Conservation (phyloP, 2,888 invertebrate genomes). For the Leucozona laternaria region DNA sequence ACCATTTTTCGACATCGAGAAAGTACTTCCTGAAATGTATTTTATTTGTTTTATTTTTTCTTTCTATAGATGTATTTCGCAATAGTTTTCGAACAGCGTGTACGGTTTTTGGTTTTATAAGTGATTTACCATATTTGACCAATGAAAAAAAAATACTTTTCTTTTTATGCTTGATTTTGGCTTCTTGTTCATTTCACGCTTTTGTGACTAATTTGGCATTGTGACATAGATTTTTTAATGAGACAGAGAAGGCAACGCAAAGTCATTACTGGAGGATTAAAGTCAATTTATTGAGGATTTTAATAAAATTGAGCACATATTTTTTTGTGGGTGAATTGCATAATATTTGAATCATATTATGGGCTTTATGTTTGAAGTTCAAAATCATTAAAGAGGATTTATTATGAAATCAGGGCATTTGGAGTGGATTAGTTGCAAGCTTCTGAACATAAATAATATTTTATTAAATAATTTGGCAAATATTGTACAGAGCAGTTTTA, state of each 20-base stretch:
- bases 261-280: slow-evolving; percentile 44
- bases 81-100: slow-evolving; percentile 33
- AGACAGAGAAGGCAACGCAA: neutral
- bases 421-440: neutral
- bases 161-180: neutral
- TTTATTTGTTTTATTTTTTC: slow-evolving; percentile 23
- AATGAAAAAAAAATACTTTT: slow-evolving; percentile 30
- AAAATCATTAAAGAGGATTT: neutral
- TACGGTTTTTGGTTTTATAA: slow-evolving; percentile 68
- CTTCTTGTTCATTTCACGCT: neutral
- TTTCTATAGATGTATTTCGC: slow-evolving; percentile 44
- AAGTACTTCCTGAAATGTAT: slow-evolving; percentile 63
- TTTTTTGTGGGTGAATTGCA: neutral
- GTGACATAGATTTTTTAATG: slow-evolving; percentile 24
- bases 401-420: neutral
- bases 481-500: too few species aligned
- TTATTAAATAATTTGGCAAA: too few species aligned
- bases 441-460: neutral
- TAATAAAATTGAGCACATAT: slow-evolving; percentile 7
- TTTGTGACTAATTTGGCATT: slow-evolving; percentile 42
- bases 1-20: slow-evolving; percentile 61
- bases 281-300: slow-evolving; percentile 16
- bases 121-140: slow-evolving; percentile 64
- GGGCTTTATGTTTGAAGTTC: neutral
- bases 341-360: neutral